Base-by-base conservation (phyloP, 2,113 vertebrate species). In the Ciconia maguari region DNA sequence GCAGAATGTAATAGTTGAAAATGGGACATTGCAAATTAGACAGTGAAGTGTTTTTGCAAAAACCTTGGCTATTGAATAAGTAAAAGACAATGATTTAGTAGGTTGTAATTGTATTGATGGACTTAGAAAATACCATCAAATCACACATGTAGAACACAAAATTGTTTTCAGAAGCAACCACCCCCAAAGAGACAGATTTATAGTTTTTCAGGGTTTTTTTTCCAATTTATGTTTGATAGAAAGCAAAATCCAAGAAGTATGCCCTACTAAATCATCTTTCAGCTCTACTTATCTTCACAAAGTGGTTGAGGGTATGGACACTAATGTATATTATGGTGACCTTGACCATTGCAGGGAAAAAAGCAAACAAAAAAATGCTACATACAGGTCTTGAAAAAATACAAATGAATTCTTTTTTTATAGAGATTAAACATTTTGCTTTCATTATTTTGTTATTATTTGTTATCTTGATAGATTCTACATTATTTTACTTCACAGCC, bases 341-440 rank as follows among this genome's bases (percentile, higher is more conserved):
- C 13, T 42, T 19, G 11, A 62, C 7, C 19, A 32, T 2, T 49
- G 30, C 8, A 41, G 42, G 22, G 20, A n/a, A 82, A 64, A 16
- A 16, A 0, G 1, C 3, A 24, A 49, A 38, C 2, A 15, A 64
- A 81, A n/a, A n/a, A 46, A 42, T 5, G 5, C 30, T 76, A 64
- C 19, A 81, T 5, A 46, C 1, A 49, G 8, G 5, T 66, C 42
- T 82, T 62, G 17, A 81, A 78, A 89, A 80, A 69, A 12, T 3
- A 32, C 11, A 74, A 34, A 66, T 25, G 0, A 55, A n/a, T 82
- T 52, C 1, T 42, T 42, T 26, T 34, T 65, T 13, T 14, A 42
- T 1, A 77, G 16, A 58, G 8, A 77, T n/a, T 34, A 64, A 60
- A 51, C 7, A 51, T n/a, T 68, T 84, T 20, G 10, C 18, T 89